Evolutionary conservation across 2,888 invertebrate species (phyloP).

Genomic region (Lasioglossum villosulum): DNA sequence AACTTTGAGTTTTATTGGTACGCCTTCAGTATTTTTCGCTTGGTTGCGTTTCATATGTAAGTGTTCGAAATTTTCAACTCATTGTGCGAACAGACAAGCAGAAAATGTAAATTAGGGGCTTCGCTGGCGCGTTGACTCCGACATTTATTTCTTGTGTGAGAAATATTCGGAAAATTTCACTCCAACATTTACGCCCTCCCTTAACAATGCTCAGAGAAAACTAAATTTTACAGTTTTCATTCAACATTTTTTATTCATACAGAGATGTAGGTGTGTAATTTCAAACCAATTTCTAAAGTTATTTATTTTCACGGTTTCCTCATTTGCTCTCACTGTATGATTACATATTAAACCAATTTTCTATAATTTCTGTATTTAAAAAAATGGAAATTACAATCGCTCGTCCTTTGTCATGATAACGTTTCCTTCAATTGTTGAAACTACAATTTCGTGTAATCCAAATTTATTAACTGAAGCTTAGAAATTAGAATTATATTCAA

Average conservation of each 20-base stretch:
- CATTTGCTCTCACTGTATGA: not conserved
- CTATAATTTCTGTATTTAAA: not conserved
- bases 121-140: not conserved
- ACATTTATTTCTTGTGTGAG: not conserved
- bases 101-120: not conserved
- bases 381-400: not conserved
- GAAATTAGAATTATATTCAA: not conserved
- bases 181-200: not conserved
- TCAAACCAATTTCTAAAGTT: not conserved
- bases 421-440: not conserved
- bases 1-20: constrained; percentile 9
- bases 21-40: not conserved
- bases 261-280: not conserved
- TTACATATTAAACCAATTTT: not conserved
- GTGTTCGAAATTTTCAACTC: not conserved
- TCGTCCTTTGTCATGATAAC: not conserved
- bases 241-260: not conserved
- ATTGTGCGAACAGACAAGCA: not conserved
- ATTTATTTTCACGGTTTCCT: not conserved
- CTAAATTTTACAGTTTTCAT: not conserved
- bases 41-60: not conserved
- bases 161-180: not conserved
- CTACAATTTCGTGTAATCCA: not conserved
- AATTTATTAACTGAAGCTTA: not conserved
- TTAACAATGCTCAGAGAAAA: not conserved